A percentile compares a stretch with the other conserved stretches of the same genome.
phyloP scores from a whole-genome alignment of 2,888 invertebrate genomes.

The Pseudoips prasinana region DNA sequence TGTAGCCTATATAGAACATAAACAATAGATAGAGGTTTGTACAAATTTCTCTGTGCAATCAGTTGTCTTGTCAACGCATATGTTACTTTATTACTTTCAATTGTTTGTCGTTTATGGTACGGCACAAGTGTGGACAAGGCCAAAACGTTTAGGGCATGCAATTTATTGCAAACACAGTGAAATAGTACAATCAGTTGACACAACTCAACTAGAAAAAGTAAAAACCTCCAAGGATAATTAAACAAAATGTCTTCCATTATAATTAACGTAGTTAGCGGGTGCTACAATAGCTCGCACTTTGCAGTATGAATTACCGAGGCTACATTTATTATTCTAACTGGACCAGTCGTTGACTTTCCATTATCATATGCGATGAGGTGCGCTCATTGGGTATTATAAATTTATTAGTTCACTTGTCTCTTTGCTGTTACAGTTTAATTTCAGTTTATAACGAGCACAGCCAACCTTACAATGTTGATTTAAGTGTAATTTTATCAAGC shows the following conservation, averaged over 20 bases:
- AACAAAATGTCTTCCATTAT: constrained; percentile 9
- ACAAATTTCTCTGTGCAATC: constrained; percentile 40
- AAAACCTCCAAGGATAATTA: constrained; percentile 20
- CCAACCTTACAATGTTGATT: constrained; percentile 47
- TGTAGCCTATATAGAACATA: constrained; percentile 3
- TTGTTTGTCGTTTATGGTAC: constrained; percentile 64
- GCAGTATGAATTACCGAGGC: constrained; percentile 26
- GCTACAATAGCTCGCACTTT: constrained; percentile 19
- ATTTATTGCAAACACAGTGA: constrained; percentile 47
- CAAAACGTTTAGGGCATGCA: constrained; percentile 59
- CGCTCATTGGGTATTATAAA: constrained; percentile 55
- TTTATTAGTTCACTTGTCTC: constrained; percentile 50
- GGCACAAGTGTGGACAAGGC: constrained; percentile 51
- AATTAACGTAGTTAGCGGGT: constrained; percentile 10
- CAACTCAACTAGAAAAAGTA: constrained; percentile 19
- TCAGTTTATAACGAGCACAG: constrained; percentile 31
- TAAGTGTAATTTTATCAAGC: constrained; percentile 43
- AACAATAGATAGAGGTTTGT: constrained; percentile 16
- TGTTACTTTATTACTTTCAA: constrained; percentile 65
- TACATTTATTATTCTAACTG: constrained; percentile 46
- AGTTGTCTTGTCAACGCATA: constrained; percentile 41
- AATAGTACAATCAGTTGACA: too few relatives aligned
- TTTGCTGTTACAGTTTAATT: constrained; percentile 36
- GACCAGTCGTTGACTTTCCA: constrained; percentile 55
- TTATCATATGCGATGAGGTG: constrained; percentile 67